Base-by-base conservation (phyloP, 2,888 invertebrate species). In the Gibbula magus region DNA sequence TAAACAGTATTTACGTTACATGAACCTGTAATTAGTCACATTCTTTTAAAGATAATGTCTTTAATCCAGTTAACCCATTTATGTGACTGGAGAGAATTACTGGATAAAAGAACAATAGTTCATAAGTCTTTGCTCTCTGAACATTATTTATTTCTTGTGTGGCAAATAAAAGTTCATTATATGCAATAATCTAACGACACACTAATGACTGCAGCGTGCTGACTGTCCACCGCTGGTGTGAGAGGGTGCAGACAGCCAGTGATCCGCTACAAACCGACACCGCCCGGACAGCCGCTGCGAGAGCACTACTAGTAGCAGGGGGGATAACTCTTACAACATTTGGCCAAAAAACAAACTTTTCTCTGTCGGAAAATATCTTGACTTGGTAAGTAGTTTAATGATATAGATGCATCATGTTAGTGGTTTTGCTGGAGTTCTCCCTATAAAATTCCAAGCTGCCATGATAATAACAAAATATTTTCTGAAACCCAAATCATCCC, bases 221-320 rank as follows among this genome's bases (percentile, higher is more conserved):
- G 7, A 32, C 61, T 8, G 25, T 86, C 3, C n/a, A 32, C 25
- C 75, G 39, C 1, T 86, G 85, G 85, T 85, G 85, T 66, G 51
- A 79, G 0, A 51, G 35, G 51, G 53, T 87, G 45, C 16, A 82
- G 16, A 39, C 32, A 25, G 83, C 81, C 52, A 84, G 86, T 73
- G 22, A 77, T 20, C 82, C 82, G 29, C 82, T 77, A n/a, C 81
- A 80, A 20, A 88, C 86, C 81, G 88, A 88, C 78, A 83, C 82
- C 53, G 77, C 84, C 18, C 84, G 89, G 61, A 29, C 86, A 52
- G 79, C 86, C 20, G 88, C 87, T 51, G 86, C 85, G 16, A 78
- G 80, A 73, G 81, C 82, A 1, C 75, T 90, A 13, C 76, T 81
- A 20, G 82, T 88, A 35, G 84, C 84, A 66, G 90, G 89, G 13